Base-by-base conservation (phyloP, 2,113 vertebrate genomes). In the Calyptommatus sinebrachiatus region DNA sequence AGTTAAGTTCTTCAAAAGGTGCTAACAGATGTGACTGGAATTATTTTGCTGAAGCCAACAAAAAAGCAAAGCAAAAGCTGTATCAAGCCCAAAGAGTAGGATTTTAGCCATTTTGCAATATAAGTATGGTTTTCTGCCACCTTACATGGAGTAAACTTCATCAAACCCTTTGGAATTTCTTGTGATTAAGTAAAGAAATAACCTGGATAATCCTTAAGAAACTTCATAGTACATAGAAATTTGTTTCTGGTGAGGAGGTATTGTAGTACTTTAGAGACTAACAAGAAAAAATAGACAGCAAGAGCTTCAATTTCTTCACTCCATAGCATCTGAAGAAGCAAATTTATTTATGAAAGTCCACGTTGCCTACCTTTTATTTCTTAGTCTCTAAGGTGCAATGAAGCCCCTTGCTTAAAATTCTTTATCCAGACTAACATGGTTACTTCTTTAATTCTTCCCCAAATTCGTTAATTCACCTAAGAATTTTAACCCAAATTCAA, bases 391-490 rank as follows among this genome's bases (percentile, higher is more conserved):
- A 41, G 35, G 35, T 41, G 35, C 35, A 41, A 41, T 41, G 35
- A 41, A 41, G 5, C 35, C 5, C 35, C 35, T 41, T 41, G 35
- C 35, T 41, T 41, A 41, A 41, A 41, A 41, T 41, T 41, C 35
- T 41, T 2, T 41, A 41, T 41, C 35, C 35, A 41, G 35, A 5
- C 35, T 41, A 41, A 41, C 35, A 41, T 41, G 35, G 35, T 5
- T 41, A 41, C 35, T 41, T n/a, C n/a, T n/a, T n/a, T n/a, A n/a
- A n/a, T n/a, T n/a, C n/a, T n/a, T n/a, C n/a, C n/a, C n/a, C n/a
- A n/a, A n/a, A n/a, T n/a, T n/a, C n/a, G n/a, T n/a, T n/a, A n/a
- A 83, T 77, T 87, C 72, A 60, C 71, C 68, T 80, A 76, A 86
- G 78, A 0, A 81, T 81, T 89, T 88, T 82, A 41, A 84, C 24